phyloP scores from a whole-genome alignment of 1,140 invertebrate genomes.

The Diploscapter pachys region DNA sequence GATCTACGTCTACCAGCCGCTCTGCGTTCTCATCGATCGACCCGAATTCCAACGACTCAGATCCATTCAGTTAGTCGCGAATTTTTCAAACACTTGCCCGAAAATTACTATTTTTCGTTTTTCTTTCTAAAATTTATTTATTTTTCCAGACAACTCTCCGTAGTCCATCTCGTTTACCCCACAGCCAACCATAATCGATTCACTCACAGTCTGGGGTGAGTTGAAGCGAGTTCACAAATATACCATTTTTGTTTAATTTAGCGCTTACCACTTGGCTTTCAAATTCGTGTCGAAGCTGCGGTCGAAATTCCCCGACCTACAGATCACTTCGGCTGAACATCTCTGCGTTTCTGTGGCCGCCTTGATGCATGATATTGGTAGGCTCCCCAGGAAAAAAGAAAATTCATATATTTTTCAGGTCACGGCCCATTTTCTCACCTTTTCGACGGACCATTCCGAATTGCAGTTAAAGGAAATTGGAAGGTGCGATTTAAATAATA shows the following conservation, averaged over 20 bases:
- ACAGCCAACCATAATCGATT: conserved; percentile 32
- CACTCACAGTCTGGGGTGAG: conserved; percentile 33
- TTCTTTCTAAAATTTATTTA: too few species aligned
- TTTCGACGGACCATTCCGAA: conserved; percentile 29
- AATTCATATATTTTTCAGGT: conserved; percentile 24
- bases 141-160: too few species aligned
- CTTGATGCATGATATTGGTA: conserved; percentile 38
- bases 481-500: conserved; percentile 12
- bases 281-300: conserved; percentile 21
- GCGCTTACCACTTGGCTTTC: conserved; percentile 31
- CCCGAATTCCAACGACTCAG: too few species aligned
- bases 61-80: too few species aligned
- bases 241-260: conserved; percentile 12
- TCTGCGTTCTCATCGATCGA: too few species aligned
- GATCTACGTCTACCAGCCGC: too few species aligned
- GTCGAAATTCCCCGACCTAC: conserved; percentile 11
- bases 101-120: too few species aligned
- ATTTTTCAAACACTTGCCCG: too few species aligned
- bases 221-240: background rate
- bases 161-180: conserved; percentile 24
- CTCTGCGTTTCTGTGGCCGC: conserved; percentile 36
- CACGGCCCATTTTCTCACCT: conserved; percentile 40
- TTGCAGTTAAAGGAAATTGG: background rate
- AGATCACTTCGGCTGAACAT: conserved; percentile 26
- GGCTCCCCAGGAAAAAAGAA: background rate